A percentile compares a stretch with the other conserved stretches of the same genome.
These are phyloP conservation scores for Atherinosoma microstoma DNA, from an alignment of 2,797 vertebrate genomes.

Conservation along the genomic window DNA sequence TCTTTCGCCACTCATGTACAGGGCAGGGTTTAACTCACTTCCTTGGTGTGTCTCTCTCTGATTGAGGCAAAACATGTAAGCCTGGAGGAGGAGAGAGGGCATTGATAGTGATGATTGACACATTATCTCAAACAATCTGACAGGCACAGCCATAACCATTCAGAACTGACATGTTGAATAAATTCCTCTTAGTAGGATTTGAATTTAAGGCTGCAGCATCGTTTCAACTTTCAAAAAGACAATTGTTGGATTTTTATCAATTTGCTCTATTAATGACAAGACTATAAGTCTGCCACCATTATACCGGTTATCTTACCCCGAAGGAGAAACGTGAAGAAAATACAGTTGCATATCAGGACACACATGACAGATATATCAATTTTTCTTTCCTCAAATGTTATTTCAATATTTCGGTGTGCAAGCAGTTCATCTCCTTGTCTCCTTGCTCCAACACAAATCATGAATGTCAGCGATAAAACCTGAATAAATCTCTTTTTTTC, in stretches of 20 bases:
- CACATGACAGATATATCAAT: neutral
- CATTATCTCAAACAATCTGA: constrained; percentile 45
- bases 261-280: neutral
- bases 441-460: neutral
- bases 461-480: constrained; percentile 8
- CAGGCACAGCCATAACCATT: constrained; percentile 48
- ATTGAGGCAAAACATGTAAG: constrained; percentile 21
- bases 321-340: neutral
- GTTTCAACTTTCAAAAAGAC: constrained; percentile 4
- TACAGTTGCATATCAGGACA: neutral
- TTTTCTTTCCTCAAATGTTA: constrained; percentile 12
- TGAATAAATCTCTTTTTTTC: neutral
- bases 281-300: neutral
- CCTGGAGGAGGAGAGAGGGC: constrained; percentile 3
- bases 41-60: neutral
- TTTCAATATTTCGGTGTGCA: neutral
- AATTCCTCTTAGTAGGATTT: constrained; percentile 7
- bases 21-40: constrained; percentile 12
- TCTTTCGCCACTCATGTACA: constrained; percentile 26
- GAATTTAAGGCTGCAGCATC: constrained; percentile 8
- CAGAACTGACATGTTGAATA: constrained; percentile 52
- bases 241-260: constrained; percentile 2
- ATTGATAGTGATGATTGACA: constrained; percentile 50
- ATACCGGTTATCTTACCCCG: neutral
- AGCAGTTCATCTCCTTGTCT: constrained; percentile 9